Evolutionary conservation across 2,888 invertebrate species (phyloP), one percentile per base, ranked within the genome.

Genomic region (Drosophila demipolita): DNA sequence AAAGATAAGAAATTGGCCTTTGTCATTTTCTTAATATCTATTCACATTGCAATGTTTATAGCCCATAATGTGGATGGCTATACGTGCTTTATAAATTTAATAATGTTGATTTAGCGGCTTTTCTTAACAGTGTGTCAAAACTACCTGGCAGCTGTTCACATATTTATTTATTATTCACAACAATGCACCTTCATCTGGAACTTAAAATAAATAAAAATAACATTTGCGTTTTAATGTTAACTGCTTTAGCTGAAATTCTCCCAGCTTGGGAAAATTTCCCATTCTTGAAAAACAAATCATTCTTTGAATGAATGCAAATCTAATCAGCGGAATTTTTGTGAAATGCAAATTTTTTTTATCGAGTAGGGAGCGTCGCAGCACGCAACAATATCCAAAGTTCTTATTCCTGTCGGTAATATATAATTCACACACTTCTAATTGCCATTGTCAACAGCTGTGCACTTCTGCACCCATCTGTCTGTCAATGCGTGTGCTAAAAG

Each of bases 341-440:
- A 11, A 42, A 65, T 52, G 54, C 62, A 55, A 61, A 53, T 48
- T 57, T 20, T 5, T 48, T 57, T 20, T 5, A 2, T n/a, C n/a
- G 42, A 68, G 29, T 50, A 52, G 17, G 42, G 11, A 4, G 8
- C 48, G 32, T 26, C 38, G 33, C 58, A 40, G 45, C 7, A 29
- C 1, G 67, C 40, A 12, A 23, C 20, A 0, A 15, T 45, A 23
- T 23, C 55, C 66, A 79, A 65, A 74, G 84, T 67, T 83, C 50
- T 50, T 36, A 59, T 58, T 72, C 40, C 57, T 32, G 36, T 59
- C 52, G 50, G 49, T 53, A 50, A 26, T 66, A 38, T 60, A 61
- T 66, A 66, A 74, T 72, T 71, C 66, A 62, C 80, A 50, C 55
- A 68, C 73, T 71, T 84, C 84, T 87, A 84, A 84, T 84, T 87